Conservation (phyloP, 2,113 vertebrate genomes). For the Electrona antarctica region DNA sequence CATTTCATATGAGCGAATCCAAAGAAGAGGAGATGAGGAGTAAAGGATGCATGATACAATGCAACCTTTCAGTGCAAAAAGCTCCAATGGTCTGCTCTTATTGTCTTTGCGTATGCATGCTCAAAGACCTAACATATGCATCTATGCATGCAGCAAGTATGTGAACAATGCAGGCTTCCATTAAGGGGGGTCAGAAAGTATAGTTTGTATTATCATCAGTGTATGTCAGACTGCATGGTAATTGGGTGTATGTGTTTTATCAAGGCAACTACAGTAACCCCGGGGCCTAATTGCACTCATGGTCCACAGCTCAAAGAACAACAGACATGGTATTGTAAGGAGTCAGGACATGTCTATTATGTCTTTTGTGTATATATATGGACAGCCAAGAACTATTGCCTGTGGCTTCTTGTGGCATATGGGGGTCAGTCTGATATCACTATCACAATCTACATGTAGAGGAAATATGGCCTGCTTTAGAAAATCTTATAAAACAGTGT, state of each 20-base stretch:
- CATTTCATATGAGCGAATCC: conserved; percentile 42
- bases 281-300: conserved; percentile 11
- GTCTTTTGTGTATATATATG: background rate
- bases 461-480: conserved; percentile 5
- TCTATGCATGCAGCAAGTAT: conserved; percentile 17
- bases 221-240: background rate
- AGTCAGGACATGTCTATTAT: conserved; percentile 19
- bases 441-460: conserved; percentile 41
- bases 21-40: conserved; percentile 28
- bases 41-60: background rate
- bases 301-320: background rate
- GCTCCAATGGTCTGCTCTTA: conserved; percentile 4
- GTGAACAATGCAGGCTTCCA: conserved; percentile 23
- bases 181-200: conserved; percentile 11
- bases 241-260: background rate
- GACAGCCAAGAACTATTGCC: conserved; percentile 2
- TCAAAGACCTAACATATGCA: conserved; percentile 2
- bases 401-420: background rate
- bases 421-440: conserved; percentile 1
- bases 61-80: background rate
- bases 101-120: background rate
- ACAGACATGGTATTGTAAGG: conserved; percentile 4
- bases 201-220: conserved; percentile 4
- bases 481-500: conserved; percentile 41
- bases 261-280: background rate